Evolutionary conservation across 2,797 vertebrate species (phyloP).

Genomic region (Aplochiton taeniatus): DNA sequence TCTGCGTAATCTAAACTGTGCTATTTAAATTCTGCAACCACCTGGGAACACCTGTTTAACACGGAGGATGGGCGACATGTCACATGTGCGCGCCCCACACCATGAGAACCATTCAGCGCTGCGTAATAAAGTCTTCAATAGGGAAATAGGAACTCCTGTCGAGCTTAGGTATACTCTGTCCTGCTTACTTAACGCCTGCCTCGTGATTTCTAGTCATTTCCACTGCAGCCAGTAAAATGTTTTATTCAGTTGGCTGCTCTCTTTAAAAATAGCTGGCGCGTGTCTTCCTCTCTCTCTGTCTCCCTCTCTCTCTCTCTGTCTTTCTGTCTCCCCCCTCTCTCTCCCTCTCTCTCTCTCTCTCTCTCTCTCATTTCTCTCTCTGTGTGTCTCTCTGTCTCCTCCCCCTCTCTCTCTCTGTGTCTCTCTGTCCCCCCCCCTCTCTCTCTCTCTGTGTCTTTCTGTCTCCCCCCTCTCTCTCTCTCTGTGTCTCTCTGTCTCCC

Average conservation of each 20-base stretch:
- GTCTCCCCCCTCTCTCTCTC: conserved; percentile 3
- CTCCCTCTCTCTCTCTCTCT: conserved; percentile 2
- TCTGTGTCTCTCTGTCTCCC: background rate
- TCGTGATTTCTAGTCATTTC: conserved; percentile 44
- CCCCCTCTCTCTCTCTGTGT: background rate
- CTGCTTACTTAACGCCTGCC: conserved; percentile 24
- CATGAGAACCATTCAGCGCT: no score
- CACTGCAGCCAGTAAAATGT: conserved; percentile 32
- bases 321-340: background rate
- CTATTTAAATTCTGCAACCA: no score
- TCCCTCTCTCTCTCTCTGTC: background rate
- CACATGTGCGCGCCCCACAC: no score
- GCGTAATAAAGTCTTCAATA: no score
- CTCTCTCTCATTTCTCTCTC: background rate
- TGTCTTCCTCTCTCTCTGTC: conserved; percentile 13
- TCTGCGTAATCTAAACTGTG: no score
- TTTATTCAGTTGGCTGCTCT: conserved; percentile 49
- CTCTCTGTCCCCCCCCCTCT: conserved; percentile 1
- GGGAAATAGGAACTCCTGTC: no score
- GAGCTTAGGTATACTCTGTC: conserved; percentile 12
- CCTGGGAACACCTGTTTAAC: no score
- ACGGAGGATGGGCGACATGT: no score
- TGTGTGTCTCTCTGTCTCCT: background rate
- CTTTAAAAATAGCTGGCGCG: conserved; percentile 50
- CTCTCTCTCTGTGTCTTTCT: no score